phyloP scores from a whole-genome alignment of 2,888 invertebrate species.

The Abrostola triplasia region DNA sequence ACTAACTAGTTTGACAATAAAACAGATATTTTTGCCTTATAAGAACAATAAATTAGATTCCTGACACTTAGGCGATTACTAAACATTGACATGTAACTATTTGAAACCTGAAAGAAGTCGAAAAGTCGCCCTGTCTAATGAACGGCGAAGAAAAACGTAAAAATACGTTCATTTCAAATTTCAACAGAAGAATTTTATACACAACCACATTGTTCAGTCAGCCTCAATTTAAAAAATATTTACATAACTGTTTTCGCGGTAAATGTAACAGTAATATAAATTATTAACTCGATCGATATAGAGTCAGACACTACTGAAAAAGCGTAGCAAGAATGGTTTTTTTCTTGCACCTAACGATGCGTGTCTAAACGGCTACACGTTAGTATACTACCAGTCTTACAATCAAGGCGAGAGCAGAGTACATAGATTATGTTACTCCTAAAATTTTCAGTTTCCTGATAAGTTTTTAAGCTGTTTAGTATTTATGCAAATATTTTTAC shows the following conservation, averaged over 20 bases:
- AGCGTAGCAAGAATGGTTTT: constrained; percentile 38
- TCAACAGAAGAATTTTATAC: no score
- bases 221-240: background rate
- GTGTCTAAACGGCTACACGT: constrained; percentile 36
- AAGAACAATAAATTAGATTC: background rate
- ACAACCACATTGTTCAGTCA: no score
- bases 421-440: constrained; percentile 2
- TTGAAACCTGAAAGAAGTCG: background rate
- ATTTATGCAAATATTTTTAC: background rate
- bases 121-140: no score
- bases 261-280: constrained; percentile 35
- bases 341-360: constrained; percentile 32
- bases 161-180: no score
- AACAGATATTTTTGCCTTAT: background rate
- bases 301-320: constrained; percentile 18
- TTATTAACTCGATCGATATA: constrained; percentile 43
- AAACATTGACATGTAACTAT: background rate
- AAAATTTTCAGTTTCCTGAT: background rate
- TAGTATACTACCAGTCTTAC: constrained; percentile 44
- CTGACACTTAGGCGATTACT: background rate
- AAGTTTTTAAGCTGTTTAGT: background rate
- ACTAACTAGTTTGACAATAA: background rate
- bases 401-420: constrained; percentile 15
- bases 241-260: constrained; percentile 22
- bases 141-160: no score